Conservation (phyloP, 37 sponge, comb jelly and placozoan species). For the Ephydatia muelleri region DNA sequence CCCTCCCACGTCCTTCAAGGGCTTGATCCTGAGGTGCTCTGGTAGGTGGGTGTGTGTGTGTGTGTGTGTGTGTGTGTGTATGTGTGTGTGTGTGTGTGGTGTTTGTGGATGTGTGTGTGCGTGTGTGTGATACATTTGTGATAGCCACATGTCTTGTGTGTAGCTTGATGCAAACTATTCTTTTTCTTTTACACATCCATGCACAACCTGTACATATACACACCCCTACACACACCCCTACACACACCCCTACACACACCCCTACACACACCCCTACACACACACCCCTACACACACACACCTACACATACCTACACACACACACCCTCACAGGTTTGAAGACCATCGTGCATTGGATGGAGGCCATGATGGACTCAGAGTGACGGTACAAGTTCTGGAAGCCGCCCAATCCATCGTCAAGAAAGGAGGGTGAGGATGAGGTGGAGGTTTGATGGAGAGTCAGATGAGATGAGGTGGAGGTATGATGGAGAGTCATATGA, state of each 20-base stretch:
- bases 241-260: too few species aligned
- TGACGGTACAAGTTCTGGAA: constrained; percentile 18
- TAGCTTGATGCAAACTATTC: too few species aligned
- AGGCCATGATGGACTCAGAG: constrained; percentile 49
- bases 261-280: too few species aligned
- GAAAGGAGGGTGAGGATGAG: constrained; percentile 15
- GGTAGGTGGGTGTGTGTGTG: background rate
- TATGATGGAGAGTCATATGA: background rate
- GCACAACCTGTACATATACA: background rate
- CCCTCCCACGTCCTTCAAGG: constrained; percentile 5
- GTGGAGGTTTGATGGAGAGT: background rate
- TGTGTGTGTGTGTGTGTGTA: too few species aligned
- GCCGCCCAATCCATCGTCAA: background rate
- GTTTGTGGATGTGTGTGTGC: too few species aligned
- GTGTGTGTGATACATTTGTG: too few species aligned
- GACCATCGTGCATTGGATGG: constrained; percentile 62
- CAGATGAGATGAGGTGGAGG: too few species aligned
- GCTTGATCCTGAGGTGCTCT: constrained; percentile 46
- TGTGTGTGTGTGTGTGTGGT: too few species aligned
- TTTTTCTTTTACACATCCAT: background rate
- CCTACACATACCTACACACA: background rate
- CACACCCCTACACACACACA: too few species aligned
- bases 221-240: too few species aligned
- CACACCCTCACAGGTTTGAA: constrained; percentile 28
- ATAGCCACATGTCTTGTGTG: too few species aligned